Base-by-base conservation (phyloP, 2,888 invertebrate genomes). In the Rotaria sp. region DNA sequence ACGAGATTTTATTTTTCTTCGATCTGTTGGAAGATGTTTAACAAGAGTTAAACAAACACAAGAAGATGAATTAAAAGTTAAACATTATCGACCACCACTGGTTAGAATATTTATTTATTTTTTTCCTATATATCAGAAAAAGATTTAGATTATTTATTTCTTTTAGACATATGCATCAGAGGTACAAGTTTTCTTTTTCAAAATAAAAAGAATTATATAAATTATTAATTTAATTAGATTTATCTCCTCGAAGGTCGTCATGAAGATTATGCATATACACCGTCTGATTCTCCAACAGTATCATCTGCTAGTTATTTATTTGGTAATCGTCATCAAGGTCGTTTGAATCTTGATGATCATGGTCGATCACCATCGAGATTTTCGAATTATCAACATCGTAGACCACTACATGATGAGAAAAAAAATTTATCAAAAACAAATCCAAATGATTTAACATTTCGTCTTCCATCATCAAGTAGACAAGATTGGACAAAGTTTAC, bases 1-100 rank as follows among this genome's bases (percentile, higher is more conserved):
- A 21, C 88, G 90, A 85, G 91, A 92, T 87, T 92, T 90, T 89
- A 91, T 92, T 84, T 92, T 92, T 88, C 90, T 92, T 30, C 90
- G 92, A 88, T 91, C 92, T 88, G 92, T 92, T 30, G 92, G 92
- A n/a, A 89, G 92, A 88, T 92, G 92, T 89, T 91, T 92, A 88
- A 92, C 92, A 74, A 90, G 90, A 90, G 90, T 80, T 87, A 91
- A 92, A 88, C 89, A 90, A 21, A 91, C 91, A 87, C 92, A 92
- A 89, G 92, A 92, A 89, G 89, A 90, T 87, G 90, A 91, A 87
- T 88, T 92, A 88, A 92, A 92, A 90, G 92, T 91, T 85, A 92
- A 92, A 89, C 91, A 92, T 89, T 92, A 92, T 89, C 88, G 92
- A 87, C 92, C 92, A 84, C 92, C 92, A 59, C 41, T 45, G 80